phyloP scores from a whole-genome alignment of 2,113 vertebrate genomes.

The Cnemophilus loriae region DNA sequence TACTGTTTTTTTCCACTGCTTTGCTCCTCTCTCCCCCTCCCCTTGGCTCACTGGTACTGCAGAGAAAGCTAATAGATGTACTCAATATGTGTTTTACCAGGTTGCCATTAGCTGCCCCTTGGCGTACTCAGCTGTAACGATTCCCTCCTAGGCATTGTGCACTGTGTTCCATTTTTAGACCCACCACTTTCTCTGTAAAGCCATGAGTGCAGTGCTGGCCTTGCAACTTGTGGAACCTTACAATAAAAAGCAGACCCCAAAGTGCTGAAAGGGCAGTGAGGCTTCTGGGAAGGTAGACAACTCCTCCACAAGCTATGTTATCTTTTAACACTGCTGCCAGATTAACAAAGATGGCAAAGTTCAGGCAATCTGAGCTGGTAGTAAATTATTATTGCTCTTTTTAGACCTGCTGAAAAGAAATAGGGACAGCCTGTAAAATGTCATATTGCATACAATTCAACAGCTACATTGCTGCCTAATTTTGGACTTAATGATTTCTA shows the following conservation, averaged over 20 bases:
- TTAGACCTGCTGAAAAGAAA: background rate
- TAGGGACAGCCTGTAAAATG: background rate
- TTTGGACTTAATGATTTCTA: background rate
- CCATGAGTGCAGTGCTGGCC: background rate
- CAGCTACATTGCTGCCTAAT: background rate
- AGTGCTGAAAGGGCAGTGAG: background rate
- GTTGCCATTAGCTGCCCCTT: background rate
- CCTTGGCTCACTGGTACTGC: background rate
- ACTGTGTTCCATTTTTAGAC: slow-evolving; percentile 2
- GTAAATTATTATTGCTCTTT: background rate
- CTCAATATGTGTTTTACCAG: background rate
- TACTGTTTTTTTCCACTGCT: background rate
- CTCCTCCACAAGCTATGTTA: background rate
- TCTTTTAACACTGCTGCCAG: background rate
- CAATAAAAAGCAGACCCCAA: background rate
- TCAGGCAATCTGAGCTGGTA: background rate
- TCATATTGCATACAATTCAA: background rate
- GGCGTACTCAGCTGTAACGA: background rate
- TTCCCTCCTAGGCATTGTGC: background rate
- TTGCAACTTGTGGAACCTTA: background rate
- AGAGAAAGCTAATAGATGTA: background rate
- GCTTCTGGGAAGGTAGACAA: background rate
- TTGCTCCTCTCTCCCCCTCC: background rate
- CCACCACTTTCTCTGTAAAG: background rate
- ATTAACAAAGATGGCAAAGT: background rate